Evolutionary conservation across 2,797 vertebrate species (phyloP), one percentile per base, ranked within the genome.

Genomic region (Hafferia zeledoni): DNA sequence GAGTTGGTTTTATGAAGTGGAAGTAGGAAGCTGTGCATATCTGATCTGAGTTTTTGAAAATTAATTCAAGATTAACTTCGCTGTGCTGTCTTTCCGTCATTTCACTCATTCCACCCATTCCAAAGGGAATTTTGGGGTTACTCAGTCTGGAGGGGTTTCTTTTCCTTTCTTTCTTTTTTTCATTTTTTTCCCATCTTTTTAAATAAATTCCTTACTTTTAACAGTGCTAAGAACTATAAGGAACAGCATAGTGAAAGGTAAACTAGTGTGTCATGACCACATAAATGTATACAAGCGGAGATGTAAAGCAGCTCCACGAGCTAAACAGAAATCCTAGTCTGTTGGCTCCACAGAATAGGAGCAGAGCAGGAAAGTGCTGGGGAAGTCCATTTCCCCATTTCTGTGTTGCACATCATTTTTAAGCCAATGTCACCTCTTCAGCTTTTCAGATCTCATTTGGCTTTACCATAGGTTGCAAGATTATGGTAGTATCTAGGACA

Each of bases 11-110:
- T 95, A 93, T 52, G 77, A 92, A 71, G 61, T 53, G 28, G 43
- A 81, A 69, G 75, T 71, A 75, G 81, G 74, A 97, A 92, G 41
- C 41, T 89, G 37, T 86, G 33, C 23, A 22, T 85, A 94, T 86
- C 81, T 93, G 78, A 70, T 89, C 53, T 75, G 79, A 88, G 44
- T 52, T 70, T 83, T 19, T 46, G 43, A 81, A 97, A 95, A 89
- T 95, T 94, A 79, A 94, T 81, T 87, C 89, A 88, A 68, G 44
- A 80, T 61, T 70, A 67, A 55, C n/a, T 90, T 96, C 31, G 50
- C 37, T 37, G 37, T 81, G 56, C 52, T 93, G 8, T 37, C 43
- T 90, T 96, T 83, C 41, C 77, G 72, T 14, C n/a, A 37, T 10
- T 87, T 95, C 52, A 31, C 30, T 30, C 11, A 53, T 31, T 31